Base-by-base conservation (phyloP, 2,888 invertebrate species). In the Hydropsyche betteni region DNA sequence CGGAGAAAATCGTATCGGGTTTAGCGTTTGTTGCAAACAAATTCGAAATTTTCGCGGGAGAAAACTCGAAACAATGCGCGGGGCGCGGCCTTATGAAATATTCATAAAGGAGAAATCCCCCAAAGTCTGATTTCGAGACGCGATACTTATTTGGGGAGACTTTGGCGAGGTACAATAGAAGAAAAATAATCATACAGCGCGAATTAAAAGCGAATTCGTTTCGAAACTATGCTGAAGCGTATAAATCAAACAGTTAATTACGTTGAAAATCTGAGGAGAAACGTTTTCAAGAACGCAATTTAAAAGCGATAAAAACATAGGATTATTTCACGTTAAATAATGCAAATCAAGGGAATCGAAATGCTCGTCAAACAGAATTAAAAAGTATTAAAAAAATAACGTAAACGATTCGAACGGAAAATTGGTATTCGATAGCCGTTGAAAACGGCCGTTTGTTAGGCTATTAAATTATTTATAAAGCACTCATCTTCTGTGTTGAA, bases 51-150 rank as follows among this genome's bases (percentile, higher is more conserved):
- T 53, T 53, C 36, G 36, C 69, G 44, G 10, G 24, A 69, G 69
- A 69, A 58, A 50, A 44, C 50, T 16, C 34, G 53, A 70, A 53
- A 70, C 70, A 70, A 70, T 70, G 50, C 70, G 51, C 8, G 34
- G 12, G 51, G 70, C 70, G 52, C 12, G 58, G 53, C 51, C 77
- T 77, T 72, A 77, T 77, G 52, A 77, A 77, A 77, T 75, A 77
- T 77, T 77, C 77, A 77, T 77, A 72, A 75, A 75, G 75, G 58
- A 24, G 72, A 72, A 68, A 77, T 77, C 64, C 64, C 55, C 7
- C 69, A 34, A 70, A 70, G 70, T 50, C 70, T 70, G 70, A 53
- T 70, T 52, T 53, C 53, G 33, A 70, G 55, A 70, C 33, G 70
- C 12, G 70, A 70, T 53, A 70, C 70, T 70, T 70, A 70, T 52